A percentile compares a stretch with the other conserved stretches of the same genome.
These are phyloP conservation scores for Oreochromis spilurus DNA, from an alignment of 2,113 vertebrate genomes.

Conservation along the genomic window DNA sequence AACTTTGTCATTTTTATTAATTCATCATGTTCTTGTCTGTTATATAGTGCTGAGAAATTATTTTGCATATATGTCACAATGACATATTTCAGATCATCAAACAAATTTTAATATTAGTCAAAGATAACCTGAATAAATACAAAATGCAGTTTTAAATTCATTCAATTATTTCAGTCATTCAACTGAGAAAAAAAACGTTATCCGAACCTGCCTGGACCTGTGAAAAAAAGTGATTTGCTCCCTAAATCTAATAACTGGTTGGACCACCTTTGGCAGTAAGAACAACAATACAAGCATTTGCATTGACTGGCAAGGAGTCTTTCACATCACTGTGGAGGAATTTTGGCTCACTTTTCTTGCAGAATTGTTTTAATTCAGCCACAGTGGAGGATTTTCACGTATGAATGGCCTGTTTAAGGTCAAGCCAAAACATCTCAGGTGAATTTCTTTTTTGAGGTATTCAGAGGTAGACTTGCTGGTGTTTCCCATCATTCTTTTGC, in stretches of 20 bases:
- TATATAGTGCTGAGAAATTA: neutral
- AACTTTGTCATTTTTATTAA: neutral
- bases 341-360: neutral
- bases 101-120: neutral
- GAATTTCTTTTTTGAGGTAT: neutral
- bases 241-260: neutral
- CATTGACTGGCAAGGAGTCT: neutral
- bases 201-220: neutral
- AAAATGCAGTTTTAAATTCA: neutral
- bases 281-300: neutral
- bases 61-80: neutral
- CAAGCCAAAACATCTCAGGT: neutral
- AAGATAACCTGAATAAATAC: neutral
- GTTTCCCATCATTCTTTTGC: neutral
- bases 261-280: neutral
- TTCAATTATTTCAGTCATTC: neutral
- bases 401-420: neutral
- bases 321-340: neutral
- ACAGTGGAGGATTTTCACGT: neutral
- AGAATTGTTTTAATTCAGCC: neutral
- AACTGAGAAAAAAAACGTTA: neutral
- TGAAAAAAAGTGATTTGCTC: neutral
- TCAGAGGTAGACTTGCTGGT: neutral
- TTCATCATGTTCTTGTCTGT: neutral
- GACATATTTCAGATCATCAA: neutral